Percentiles rank a stretch among this genome's conserved stretches.
These are phyloP conservation scores for Cynoglossus semilaevis DNA, from an alignment of 2,113 vertebrate genomes.

Conservation along the genomic window DNA sequence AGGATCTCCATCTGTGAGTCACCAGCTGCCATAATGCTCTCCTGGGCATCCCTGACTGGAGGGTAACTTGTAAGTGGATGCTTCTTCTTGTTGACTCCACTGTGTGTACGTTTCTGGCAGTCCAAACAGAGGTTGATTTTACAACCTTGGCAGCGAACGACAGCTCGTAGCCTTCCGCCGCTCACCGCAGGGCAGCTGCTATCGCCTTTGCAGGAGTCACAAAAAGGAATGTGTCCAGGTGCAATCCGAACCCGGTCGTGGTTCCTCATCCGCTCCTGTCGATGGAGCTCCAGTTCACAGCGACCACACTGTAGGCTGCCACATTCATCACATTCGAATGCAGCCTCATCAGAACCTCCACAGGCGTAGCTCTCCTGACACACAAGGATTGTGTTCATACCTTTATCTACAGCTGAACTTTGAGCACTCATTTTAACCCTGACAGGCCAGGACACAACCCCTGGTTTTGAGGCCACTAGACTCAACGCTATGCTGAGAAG, in stretches of 20 bases:
- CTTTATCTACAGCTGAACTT: constrained; percentile 80
- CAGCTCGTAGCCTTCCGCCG: constrained; percentile 81
- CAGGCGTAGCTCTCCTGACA: constrained; percentile 98
- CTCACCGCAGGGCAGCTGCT: constrained; percentile 64
- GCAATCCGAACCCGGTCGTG: constrained; percentile 89
- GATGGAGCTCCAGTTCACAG: constrained; percentile 92
- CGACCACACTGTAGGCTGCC: constrained; percentile 90
- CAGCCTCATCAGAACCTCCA: constrained; percentile 87
- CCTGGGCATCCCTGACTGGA: constrained; percentile 55
- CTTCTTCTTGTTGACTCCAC: constrained; percentile 88
- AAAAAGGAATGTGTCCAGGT: constrained; percentile 88
- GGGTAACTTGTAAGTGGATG: constrained; percentile 82
- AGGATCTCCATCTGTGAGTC: constrained; percentile 79
- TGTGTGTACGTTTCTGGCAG: constrained; percentile 94
- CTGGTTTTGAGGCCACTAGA: background rate
- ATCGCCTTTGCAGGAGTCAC: constrained; percentile 89
- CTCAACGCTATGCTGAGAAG: background rate
- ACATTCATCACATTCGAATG: constrained; percentile 95
- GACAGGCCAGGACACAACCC: constrained; percentile 5
- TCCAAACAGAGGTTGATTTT: constrained; percentile 93
- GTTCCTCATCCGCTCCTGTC: constrained; percentile 87
- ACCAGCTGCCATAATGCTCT: constrained; percentile 60
- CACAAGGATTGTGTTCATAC: constrained; percentile 76
- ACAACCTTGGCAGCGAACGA: constrained; percentile 91
- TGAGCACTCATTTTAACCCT: constrained; percentile 83